Evolutionary conservation across 2,113 vertebrate species (phyloP).

Genomic region (Hymenochirus boettgeri): DNA sequence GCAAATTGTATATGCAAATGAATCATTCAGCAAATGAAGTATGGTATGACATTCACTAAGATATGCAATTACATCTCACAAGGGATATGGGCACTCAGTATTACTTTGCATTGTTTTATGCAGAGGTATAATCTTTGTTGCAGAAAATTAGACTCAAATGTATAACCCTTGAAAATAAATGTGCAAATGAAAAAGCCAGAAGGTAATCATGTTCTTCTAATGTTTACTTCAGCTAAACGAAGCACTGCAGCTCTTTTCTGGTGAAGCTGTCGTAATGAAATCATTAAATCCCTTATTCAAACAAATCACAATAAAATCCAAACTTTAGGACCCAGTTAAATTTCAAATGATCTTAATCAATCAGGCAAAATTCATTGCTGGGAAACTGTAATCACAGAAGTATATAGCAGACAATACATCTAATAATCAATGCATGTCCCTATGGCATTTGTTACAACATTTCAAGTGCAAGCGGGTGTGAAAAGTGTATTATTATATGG

Average conservation of each 20-base stretch:
- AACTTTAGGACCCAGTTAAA: not conserved
- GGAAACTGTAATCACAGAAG: not conserved
- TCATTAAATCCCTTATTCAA: not conserved
- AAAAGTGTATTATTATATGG: too few relatives aligned
- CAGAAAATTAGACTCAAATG: not conserved
- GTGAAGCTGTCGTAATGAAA: not conserved
- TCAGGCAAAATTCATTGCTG: too few relatives aligned
- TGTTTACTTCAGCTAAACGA: not conserved
- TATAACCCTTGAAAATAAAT: not conserved
- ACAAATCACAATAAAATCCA: not conserved
- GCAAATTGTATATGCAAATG: slow-evolving; percentile 5
- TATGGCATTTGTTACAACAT: too few relatives aligned
- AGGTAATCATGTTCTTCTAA: not conserved
- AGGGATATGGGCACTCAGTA: not conserved
- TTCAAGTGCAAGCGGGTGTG: too few relatives aligned
- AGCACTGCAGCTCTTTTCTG: not conserved
- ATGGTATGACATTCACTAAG: not conserved
- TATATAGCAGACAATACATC: too few relatives aligned
- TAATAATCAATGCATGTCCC: too few relatives aligned
- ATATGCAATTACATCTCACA: not conserved
- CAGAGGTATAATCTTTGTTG: not conserved
- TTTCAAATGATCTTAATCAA: not conserved
- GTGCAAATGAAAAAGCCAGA: not conserved
- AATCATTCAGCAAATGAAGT: not conserved
- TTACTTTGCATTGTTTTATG: not conserved